phyloP scores from a whole-genome alignment of 2,113 vertebrate genomes.

The Campylorhamphus procurvoides region DNA sequence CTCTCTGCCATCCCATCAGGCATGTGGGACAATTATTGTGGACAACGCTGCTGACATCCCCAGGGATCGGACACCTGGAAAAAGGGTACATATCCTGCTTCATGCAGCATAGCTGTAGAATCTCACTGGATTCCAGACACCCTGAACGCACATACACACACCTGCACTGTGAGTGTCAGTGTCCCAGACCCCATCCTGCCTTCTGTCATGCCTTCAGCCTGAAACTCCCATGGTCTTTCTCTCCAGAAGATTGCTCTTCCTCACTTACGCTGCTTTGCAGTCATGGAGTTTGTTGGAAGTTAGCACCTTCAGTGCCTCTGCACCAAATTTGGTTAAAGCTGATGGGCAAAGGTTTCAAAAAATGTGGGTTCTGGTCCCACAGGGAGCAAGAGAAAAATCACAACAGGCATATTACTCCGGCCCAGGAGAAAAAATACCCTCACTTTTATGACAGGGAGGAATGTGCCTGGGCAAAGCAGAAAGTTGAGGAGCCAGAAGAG shows the following conservation, averaged over 20 bases:
- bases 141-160: fast-evolving
- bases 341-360: background rate
- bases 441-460: background rate
- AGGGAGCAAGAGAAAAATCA: background rate
- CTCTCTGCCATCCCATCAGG: background rate
- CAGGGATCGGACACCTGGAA: background rate
- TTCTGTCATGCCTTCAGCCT: background rate
- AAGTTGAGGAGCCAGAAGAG: background rate
- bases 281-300: background rate
- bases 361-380: background rate
- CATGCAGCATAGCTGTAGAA: background rate
- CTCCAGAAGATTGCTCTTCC: background rate
- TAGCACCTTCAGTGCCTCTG: background rate
- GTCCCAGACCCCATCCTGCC: background rate
- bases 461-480: background rate
- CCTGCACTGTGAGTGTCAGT: fast-evolving
- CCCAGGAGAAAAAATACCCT: background rate
- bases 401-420: background rate
- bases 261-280: background rate
- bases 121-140: background rate
- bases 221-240: background rate
- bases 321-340: background rate
- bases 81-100: background rate
- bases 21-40: background rate
- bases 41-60: background rate